Percentiles rank a stretch among this genome's conserved stretches.
Evolutionary conservation across 2,888 invertebrate species (phyloP).

Genomic region (Cheilosia variabilis): DNA sequence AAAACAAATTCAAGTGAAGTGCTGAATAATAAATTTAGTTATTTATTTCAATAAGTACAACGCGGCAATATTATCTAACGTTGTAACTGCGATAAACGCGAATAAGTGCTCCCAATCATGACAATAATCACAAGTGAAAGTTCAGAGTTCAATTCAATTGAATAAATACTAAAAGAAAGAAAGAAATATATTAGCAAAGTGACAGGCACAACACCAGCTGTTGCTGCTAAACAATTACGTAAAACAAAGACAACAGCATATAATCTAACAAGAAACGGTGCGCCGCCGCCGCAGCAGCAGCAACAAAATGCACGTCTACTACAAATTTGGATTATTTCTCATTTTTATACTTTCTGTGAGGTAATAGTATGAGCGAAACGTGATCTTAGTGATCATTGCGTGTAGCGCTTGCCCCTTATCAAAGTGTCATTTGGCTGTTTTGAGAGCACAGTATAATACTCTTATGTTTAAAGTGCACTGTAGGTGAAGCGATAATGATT

Average conservation of each 20-base stretch:
- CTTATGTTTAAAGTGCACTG: constrained; percentile 47
- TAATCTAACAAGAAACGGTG: constrained; percentile 1
- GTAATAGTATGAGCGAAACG: constrained; percentile 77
- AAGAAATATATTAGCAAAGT: constrained; percentile 34
- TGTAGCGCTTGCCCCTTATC: constrained; percentile 43
- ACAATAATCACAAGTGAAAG: constrained; percentile 55
- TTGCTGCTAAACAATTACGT: constrained; percentile 24
- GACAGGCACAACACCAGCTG: constrained; percentile 23
- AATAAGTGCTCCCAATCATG: constrained; percentile 28
- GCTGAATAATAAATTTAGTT: constrained; percentile 9
- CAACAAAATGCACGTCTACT: constrained; percentile 80
- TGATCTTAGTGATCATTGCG: constrained; percentile 25
- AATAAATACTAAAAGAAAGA: constrained; percentile 32
- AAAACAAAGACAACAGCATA: constrained; percentile 38
- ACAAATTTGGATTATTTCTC: constrained; percentile 82
- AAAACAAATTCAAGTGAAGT: constrained; percentile 27
- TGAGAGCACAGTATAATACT: background rate
- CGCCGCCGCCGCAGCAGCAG: background rate
- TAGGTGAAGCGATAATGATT: constrained; percentile 55
- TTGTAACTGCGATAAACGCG: constrained; percentile 18
- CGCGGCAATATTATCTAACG: background rate
- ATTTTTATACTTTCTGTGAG: constrained; percentile 82
- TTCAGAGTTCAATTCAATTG: constrained; percentile 72
- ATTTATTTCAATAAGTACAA: background rate
- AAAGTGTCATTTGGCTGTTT: constrained; percentile 52